Evolutionary conservation across 2,888 invertebrate genomes (phyloP).

Genomic region (Acrobasis consociella): DNA sequence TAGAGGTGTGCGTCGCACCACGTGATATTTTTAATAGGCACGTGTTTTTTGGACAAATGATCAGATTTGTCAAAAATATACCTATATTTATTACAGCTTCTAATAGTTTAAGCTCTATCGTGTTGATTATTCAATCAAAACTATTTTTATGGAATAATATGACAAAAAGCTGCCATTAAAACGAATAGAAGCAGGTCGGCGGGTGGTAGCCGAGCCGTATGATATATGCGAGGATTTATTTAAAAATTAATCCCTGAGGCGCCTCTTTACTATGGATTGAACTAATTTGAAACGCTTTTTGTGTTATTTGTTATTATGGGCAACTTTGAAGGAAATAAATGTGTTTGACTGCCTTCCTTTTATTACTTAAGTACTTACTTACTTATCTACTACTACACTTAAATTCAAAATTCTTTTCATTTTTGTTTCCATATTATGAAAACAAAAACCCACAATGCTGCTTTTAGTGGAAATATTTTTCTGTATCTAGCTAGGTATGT

Average conservation of each 20-base stretch:
- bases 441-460: too few species aligned
- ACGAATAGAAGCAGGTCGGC: conserved; percentile 55
- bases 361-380: not conserved
- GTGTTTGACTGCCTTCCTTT: not conserved
- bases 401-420: not conserved
- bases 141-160: conserved; percentile 49
- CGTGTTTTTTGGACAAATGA: conserved; percentile 23
- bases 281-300: conserved; percentile 41
- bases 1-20: conserved; percentile 66
- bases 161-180: conserved; percentile 54
- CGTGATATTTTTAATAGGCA: conserved; percentile 51
- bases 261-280: conserved; percentile 38
- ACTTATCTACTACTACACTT: not conserved
- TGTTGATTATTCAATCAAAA: conserved; percentile 18
- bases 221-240: conserved; percentile 60
- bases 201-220: conserved; percentile 57
- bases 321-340: not conserved
- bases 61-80: conserved; percentile 7
- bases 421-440: not conserved
- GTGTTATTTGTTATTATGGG: conserved; percentile 29
- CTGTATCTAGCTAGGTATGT: too few species aligned
- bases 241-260: conserved; percentile 50
- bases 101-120: conserved; percentile 5
- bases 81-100: not conserved
- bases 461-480: too few species aligned